These are phyloP conservation scores for Myrmophylax atrothorax DNA, from an alignment of 2,113 vertebrate genomes.

Conservation along the genomic window DNA sequence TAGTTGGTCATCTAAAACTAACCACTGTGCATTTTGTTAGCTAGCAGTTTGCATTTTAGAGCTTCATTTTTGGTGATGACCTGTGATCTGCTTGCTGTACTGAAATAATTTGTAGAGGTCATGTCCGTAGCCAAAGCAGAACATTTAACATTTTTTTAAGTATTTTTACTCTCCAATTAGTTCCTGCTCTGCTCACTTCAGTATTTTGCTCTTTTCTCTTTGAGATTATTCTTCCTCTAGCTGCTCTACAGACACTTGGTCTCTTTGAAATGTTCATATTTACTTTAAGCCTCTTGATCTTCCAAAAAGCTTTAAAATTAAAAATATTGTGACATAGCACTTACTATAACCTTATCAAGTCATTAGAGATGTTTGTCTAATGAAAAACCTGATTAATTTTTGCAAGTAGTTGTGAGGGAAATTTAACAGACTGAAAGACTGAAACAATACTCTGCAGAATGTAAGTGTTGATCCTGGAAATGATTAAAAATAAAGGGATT, in stretches of 20 bases:
- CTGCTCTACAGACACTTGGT: neutral
- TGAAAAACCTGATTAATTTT: neutral
- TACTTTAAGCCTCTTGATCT: neutral
- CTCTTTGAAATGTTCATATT: neutral
- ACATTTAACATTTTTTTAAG: neutral
- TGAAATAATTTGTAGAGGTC: neutral
- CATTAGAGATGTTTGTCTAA: neutral
- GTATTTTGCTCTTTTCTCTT: neutral
- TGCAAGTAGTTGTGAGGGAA: neutral
- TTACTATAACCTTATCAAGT: neutral
- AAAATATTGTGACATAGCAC: neutral
- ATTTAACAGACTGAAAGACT: neutral
- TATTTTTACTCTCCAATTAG: neutral
- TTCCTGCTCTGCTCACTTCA: neutral
- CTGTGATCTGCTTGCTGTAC: neutral
- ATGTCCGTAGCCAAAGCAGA: neutral
- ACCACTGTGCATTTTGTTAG: neutral
- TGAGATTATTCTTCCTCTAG: neutral
- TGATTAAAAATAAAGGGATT: neutral
- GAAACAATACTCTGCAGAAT: neutral
- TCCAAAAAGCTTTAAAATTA: neutral
- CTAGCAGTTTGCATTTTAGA: neutral
- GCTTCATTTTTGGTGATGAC: neutral
- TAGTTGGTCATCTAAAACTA: neutral
- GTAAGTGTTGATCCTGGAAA: neutral